phyloP scores from a whole-genome alignment of 35 echinoderm and acorn worm genomes.

The Chiridota heheva region DNA sequence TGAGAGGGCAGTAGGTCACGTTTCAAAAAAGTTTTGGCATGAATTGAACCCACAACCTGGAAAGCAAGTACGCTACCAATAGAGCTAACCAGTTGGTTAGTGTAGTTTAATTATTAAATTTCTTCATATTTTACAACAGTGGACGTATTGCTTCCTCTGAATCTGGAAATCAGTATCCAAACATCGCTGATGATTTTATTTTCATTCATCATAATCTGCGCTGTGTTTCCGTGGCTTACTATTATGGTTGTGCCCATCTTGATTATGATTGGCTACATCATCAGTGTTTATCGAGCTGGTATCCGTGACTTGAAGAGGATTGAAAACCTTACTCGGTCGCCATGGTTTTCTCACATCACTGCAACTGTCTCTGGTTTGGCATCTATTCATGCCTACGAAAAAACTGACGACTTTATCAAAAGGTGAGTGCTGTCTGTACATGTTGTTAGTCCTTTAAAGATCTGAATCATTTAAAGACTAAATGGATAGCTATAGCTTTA shows the following conservation, averaged over 20 bases:
- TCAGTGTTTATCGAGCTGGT: slow-evolving; percentile 62
- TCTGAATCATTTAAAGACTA: no score
- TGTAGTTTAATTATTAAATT: no score
- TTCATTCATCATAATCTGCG: slow-evolving; percentile 64
- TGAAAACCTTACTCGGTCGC: slow-evolving; percentile 91
- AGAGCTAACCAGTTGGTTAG: no score
- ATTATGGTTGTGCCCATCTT: slow-evolving; percentile 59
- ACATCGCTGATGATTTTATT: slow-evolving; percentile 64
- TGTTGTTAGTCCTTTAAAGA: background rate
- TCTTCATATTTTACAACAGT: slow-evolving; percentile 58
- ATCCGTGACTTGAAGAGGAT: slow-evolving; percentile 87
- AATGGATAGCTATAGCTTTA: no score
- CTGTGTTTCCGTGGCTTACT: slow-evolving; percentile 66
- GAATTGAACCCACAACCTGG: no score
- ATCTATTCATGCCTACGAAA: slow-evolving; percentile 88
- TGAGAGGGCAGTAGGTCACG: no score
- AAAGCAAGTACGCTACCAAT: no score
- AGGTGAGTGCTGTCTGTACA: slow-evolving; percentile 40
- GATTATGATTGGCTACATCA: slow-evolving; percentile 62
- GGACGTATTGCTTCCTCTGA: slow-evolving; percentile 76
- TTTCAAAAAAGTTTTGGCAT: no score
- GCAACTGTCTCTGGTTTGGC: slow-evolving; percentile 82
- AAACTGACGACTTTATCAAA: slow-evolving; percentile 71
- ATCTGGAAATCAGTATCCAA: slow-evolving; percentile 69
- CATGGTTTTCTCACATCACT: slow-evolving; percentile 95